Evolutionary conservation across 2,888 invertebrate genomes (phyloP).

Genomic region (Patella ulyssiponensis): DNA sequence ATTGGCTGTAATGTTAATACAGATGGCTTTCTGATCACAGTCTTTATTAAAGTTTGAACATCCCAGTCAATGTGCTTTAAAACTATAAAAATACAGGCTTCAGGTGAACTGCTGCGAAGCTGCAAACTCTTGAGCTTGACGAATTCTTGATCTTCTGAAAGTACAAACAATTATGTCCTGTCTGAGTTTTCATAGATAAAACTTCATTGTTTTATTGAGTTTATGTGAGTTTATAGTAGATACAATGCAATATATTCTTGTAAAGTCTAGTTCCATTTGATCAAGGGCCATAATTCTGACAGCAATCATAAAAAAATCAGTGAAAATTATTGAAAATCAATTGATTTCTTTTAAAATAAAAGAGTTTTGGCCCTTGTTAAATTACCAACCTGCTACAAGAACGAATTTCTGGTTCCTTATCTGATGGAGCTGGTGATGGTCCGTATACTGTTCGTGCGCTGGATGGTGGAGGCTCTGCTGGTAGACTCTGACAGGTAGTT

Average conservation of each 20-base stretch:
- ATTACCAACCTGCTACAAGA: conserved; percentile 35
- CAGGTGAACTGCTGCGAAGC: conserved; percentile 15
- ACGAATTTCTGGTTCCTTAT: conserved; percentile 2
- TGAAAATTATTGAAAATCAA: no score
- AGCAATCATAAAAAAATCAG: no score
- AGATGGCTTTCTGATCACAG: no score
- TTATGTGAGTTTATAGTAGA: no score
- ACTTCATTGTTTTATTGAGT: no score
- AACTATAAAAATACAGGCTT: neutral
- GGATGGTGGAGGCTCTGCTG: conserved; percentile 40
- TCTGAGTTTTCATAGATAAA: neutral
- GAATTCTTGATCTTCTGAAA: conserved; percentile 46
- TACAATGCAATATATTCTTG: no score
- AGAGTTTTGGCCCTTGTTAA: neutral
- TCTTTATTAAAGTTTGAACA: no score
- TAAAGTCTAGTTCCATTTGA: no score
- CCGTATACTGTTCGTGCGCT: neutral
- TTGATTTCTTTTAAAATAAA: no score
- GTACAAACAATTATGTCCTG: conserved; percentile 17
- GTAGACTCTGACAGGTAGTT: conserved; percentile 47
- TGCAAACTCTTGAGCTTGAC: conserved; percentile 46
- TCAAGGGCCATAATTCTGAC: no score
- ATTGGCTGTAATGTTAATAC: no score
- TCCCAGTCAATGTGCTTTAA: no score
- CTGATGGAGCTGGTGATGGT: conserved; percentile 23